phyloP scores from a whole-genome alignment of 2,113 vertebrate species.

The Trematocara zebra region DNA sequence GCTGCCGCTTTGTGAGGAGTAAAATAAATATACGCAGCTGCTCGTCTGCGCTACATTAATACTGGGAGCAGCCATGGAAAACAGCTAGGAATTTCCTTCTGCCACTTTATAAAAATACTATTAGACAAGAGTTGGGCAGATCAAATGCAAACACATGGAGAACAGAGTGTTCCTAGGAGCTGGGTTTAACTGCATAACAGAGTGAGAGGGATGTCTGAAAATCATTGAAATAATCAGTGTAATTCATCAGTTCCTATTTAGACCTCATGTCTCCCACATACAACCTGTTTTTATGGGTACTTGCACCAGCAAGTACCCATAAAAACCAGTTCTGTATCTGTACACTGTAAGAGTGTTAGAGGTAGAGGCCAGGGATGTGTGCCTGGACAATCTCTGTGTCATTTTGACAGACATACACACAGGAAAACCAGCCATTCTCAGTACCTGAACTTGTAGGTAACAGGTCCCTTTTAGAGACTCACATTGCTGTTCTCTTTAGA shows the following conservation, averaged over 20 bases:
- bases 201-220: conserved; percentile 13
- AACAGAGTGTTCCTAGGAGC: neutral
- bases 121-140: conserved; percentile 18
- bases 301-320: neutral
- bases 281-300: neutral
- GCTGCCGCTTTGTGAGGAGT: conserved; percentile 60
- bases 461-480: neutral
- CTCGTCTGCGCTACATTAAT: conserved; percentile 48
- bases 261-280: neutral
- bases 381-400: conserved; percentile 26
- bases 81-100: conserved; percentile 49
- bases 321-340: neutral
- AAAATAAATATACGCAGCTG: conserved; percentile 68
- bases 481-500: neutral
- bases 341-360: neutral
- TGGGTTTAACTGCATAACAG: neutral
- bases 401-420: conserved; percentile 12
- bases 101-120: conserved; percentile 46
- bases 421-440: conserved; percentile 9
- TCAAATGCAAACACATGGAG: neutral
- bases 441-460: neutral
- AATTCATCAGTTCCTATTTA: conserved; percentile 12
- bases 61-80: conserved; percentile 36
- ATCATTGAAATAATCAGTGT: conserved; percentile 12
- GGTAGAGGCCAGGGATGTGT: neutral